phyloP scores from a whole-genome alignment of 1,140 invertebrate species.

The Colletes gigas region DNA sequence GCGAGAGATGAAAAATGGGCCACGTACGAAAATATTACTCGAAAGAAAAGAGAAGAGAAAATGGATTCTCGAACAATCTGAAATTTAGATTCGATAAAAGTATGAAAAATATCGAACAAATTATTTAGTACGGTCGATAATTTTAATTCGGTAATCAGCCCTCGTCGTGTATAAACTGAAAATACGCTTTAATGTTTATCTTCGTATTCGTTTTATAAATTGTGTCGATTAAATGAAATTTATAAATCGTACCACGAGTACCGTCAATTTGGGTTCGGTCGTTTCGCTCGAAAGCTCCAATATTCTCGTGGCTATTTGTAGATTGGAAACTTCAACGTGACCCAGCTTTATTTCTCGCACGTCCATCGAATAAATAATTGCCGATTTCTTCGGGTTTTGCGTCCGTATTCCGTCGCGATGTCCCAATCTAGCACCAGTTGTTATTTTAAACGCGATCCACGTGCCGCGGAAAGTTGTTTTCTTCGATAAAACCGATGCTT shows the following conservation, averaged over 20 bases:
- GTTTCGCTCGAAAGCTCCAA: not conserved
- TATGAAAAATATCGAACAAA: too few species aligned
- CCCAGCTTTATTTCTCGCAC: slow-evolving; percentile 4
- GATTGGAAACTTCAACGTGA: not conserved
- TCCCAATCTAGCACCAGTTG: not conserved
- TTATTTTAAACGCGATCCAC: slow-evolving; percentile 4
- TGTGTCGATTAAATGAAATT: not conserved
- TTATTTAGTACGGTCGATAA: not conserved
- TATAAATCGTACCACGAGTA: not conserved
- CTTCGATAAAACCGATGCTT: slow-evolving; percentile 13
- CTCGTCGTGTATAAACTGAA: too few species aligned
- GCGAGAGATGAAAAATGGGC: too few species aligned
- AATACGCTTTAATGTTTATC: too few species aligned
- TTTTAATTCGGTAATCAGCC: too few species aligned
- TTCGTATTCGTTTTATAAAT: too few species aligned
- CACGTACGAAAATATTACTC: too few species aligned
- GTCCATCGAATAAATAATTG: slow-evolving; percentile 22
- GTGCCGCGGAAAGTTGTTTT: slow-evolving; percentile 15
- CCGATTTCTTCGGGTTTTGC: not conserved
- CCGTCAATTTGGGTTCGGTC: not conserved
- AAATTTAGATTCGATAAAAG: too few species aligned
- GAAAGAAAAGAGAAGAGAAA: too few species aligned
- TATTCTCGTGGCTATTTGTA: not conserved
- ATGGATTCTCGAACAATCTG: too few species aligned
- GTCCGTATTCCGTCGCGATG: not conserved